Base-by-base conservation (phyloP, 2,113 vertebrate species). In the Pseudolaguvia tuberculata region DNA sequence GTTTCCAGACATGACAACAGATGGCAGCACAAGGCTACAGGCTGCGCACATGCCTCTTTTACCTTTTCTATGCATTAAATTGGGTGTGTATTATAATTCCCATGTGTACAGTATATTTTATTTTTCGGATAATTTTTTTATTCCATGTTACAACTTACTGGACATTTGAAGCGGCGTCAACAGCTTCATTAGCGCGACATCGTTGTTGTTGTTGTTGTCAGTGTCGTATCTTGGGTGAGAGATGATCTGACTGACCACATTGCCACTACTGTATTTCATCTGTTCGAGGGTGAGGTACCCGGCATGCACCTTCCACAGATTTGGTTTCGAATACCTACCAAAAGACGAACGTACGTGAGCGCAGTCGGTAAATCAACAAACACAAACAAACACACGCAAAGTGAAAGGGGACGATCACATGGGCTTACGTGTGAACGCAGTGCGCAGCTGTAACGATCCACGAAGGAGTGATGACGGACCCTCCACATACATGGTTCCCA, bases 371-470 rank as follows among this genome's bases (percentile, higher is more conserved):
- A 14, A 7, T 4, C 2, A 0, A 23, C 7, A 12, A n/a, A n/a
- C n/a, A n/a, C n/a, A n/a, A n/a, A n/a, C n/a, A 5, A 9, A 25
- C 11, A 9, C 25, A 62, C 29, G 48, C n/a, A n/a, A 2, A 21
- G 7, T 15, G 13, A 9, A 20, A 35, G 5, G 4, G 27, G 1
- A 31, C 2, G 6, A 8, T 27, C 48, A 42, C 10, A 3, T 20
- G 66, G 35, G 82, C 93, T 92, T 85, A 97, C 96, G 73, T 71
- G 0, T 93, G 84, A 50, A 98, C 93, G 5, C 96, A 98, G 84
- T 98, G 96, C 0, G 96, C 96, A 0, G 96, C 95, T 0, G 96
- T 95, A 68, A 97, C 48, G 57, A 98, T 89, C 96, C 96, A 98
- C 47, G 76, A 31, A 0, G 90, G 83, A 23, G 90, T 88, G 83